Conservation (phyloP, 2,797 vertebrate species). For the Cygnus olor region DNA sequence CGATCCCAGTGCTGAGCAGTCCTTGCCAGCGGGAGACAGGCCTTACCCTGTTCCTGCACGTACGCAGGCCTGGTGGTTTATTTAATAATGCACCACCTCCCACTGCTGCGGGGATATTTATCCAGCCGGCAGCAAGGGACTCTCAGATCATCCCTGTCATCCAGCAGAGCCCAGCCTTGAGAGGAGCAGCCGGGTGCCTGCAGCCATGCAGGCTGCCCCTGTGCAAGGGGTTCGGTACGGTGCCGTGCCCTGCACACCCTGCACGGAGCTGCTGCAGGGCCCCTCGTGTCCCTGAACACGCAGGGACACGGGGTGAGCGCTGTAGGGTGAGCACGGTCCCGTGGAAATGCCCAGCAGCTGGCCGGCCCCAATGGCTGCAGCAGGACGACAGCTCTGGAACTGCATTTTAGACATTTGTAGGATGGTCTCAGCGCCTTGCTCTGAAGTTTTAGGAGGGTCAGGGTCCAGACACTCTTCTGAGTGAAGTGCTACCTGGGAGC, state of each 20-base stretch:
- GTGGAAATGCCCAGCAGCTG: not conserved
- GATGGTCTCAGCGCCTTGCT: not conserved
- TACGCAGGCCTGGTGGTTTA: not conserved
- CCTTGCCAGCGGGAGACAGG: not conserved
- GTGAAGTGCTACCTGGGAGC: not conserved
- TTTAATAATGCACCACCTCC: constrained; percentile 57
- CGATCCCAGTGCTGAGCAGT: accelerated
- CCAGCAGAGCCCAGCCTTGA: constrained; percentile 21
- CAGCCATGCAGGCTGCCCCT: accelerated
- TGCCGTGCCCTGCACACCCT: not conserved
- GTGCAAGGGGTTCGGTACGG: accelerated
- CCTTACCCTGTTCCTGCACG: not conserved
- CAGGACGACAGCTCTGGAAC: not conserved
- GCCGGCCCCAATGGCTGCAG: not conserved
- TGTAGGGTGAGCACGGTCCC: not conserved
- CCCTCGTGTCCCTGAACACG: not conserved
- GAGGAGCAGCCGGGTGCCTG: constrained; percentile 21
- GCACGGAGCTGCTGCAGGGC: not conserved
- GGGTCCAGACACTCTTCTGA: not conserved
- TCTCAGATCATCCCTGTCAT: constrained; percentile 51
- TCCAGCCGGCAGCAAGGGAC: constrained; percentile 48
- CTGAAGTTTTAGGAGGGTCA: not conserved
- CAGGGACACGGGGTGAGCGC: accelerated
- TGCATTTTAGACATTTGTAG: not conserved
- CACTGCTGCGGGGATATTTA: constrained; percentile 18